Evolutionary conservation across 37 sponge, comb jelly and placozoan species (phyloP), one percentile per base, ranked within the genome.

Genomic region (Crambe crambe): DNA sequence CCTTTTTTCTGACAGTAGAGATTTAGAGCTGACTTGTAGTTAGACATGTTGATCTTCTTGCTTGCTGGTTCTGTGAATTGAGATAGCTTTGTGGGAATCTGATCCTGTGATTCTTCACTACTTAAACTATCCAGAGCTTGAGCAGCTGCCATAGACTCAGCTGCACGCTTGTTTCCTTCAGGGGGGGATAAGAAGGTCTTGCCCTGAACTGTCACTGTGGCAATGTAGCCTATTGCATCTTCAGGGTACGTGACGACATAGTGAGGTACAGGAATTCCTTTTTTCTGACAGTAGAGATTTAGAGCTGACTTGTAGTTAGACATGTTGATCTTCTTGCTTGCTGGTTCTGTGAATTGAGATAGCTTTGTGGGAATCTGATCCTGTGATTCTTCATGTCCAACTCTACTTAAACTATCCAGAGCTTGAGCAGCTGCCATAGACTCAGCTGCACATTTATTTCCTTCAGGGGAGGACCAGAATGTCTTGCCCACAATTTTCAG

Each of bases 1-100:
- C 42, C 43, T 51, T 85, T 70, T 78, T 72, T 77, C 56, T 85
- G 85, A 39, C 85, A 85, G 78, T 54, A 78, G 5, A 27, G 18
- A 36, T 85, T 38, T 30, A 85, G 71, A 4, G 61, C 40, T 1
- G 10, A 20, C 63, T 85, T 85, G 56, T 77, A 41, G 56, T 78
- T 72, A 60, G 61, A 9, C 61, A 60, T 60, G 15, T n/a, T n/a
- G 27, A 5, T 22, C 37, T 9, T 22, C 30, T 47, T 47, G 6
- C 12, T 47, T 15, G 51, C 51, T n/a, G n/a, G n/a, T n/a, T n/a
- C n/a, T n/a, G n/a, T n/a, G n/a, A n/a, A n/a, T n/a, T n/a, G n/a
- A n/a, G n/a, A n/a, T n/a, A n/a, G n/a, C n/a, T n/a, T n/a, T n/a
- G n/a, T n/a, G n/a, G n/a, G n/a, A n/a, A n/a, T n/a, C n/a, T n/a